Conservation (phyloP, 2,797 vertebrate species). For the Gymnopithys bicolor region DNA sequence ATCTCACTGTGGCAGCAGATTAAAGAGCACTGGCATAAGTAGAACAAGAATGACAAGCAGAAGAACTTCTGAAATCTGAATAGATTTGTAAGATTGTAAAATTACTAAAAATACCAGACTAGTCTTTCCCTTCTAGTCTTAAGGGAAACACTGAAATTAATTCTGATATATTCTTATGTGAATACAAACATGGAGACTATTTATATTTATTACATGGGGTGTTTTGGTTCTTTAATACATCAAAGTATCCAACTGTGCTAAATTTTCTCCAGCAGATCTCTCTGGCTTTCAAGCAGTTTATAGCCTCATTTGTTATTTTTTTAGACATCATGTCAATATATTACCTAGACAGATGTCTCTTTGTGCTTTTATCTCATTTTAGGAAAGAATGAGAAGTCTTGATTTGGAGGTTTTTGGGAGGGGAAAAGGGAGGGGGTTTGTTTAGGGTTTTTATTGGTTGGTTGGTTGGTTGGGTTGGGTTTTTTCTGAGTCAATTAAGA, state of each 20-base stretch:
- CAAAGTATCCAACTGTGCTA: background rate
- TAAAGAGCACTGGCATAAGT: background rate
- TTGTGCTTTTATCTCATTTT: background rate
- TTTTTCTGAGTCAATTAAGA: background rate
- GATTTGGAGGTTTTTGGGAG: background rate
- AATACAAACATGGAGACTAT: background rate
- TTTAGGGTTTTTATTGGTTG: background rate
- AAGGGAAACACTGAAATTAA: background rate
- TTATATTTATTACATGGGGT: too few relatives aligned
- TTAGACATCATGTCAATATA: background rate
- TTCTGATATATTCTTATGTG: background rate
- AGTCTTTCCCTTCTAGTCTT: background rate
- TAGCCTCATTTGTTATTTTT: background rate
- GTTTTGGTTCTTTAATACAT: background rate
- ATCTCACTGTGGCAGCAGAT: background rate
- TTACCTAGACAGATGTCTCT: background rate
- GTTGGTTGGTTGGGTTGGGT: too few relatives aligned
- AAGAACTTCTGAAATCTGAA: background rate
- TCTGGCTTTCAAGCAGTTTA: background rate
- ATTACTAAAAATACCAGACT: background rate
- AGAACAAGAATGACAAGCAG: background rate
- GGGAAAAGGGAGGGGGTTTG: rapidly evolving
- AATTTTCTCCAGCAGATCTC: background rate
- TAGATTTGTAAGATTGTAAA: background rate
- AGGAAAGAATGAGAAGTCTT: background rate